These are phyloP conservation scores for Charaxes varanes DNA, from an alignment of 1,140 invertebrate genomes.

Conservation along the genomic window DNA sequence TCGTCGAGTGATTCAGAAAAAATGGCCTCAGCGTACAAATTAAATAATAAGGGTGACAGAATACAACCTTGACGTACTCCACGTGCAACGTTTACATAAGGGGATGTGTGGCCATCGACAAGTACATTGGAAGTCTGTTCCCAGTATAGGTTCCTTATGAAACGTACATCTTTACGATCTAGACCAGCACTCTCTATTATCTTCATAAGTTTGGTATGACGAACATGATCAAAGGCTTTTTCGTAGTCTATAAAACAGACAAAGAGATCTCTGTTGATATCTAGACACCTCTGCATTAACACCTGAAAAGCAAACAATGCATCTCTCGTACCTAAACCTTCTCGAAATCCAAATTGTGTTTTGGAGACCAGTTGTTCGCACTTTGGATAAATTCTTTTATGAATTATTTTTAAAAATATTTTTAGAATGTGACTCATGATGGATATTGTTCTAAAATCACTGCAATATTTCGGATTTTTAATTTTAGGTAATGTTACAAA, in stretches of 20 bases:
- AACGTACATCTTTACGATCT: conserved; percentile 17
- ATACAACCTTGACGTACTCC: conserved; percentile 18
- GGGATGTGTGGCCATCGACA: conserved; percentile 11
- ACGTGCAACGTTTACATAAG: conserved; percentile 7
- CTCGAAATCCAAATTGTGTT: conserved; percentile 16
- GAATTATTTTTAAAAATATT: conserved; percentile 7
- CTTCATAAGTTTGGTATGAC: conserved; percentile 3
- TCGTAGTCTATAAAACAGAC: conserved; percentile 23
- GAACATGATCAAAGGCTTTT: conserved; percentile 19
- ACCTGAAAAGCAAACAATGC: conserved; percentile 16
- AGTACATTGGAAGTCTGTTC: conserved; percentile 13
- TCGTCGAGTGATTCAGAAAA: too few species aligned
- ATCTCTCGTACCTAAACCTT: conserved; percentile 13
- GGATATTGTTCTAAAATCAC: conserved; percentile 12
- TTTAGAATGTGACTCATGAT: conserved; percentile 17
- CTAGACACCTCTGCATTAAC: conserved; percentile 18
- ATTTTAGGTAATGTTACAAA: conserved; percentile 18
- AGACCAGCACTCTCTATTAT: conserved; percentile 8
- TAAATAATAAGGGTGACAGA: conserved; percentile 14
- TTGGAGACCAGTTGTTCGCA: conserved; percentile 10
- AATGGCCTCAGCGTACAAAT: too few species aligned
- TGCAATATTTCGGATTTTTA: conserved; percentile 12
- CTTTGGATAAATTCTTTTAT: conserved; percentile 9
- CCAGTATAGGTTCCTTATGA: conserved; percentile 20
- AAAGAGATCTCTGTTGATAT: conserved; percentile 17